phyloP scores from a whole-genome alignment of 2,113 vertebrate genomes.

The Nanorana parkeri region DNA sequence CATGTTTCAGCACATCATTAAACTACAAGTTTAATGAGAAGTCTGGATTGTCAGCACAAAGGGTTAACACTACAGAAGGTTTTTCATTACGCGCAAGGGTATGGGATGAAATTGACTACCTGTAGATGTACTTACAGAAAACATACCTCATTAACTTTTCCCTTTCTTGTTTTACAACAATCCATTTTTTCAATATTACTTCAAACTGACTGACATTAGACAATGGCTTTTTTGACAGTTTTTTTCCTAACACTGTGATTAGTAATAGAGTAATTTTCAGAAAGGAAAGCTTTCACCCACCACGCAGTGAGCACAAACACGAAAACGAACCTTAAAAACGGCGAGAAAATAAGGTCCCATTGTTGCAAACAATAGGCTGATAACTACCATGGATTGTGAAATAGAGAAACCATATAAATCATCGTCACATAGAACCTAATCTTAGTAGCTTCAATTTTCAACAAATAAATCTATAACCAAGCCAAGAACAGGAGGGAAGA shows the following conservation, averaged over 20 bases:
- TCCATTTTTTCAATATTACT: slow-evolving; percentile 1
- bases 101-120: not conserved
- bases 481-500: slow-evolving; percentile 11
- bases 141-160: slow-evolving; percentile 25
- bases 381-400: slow-evolving; percentile 42
- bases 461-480: slow-evolving; percentile 27
- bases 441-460: slow-evolving; percentile 53
- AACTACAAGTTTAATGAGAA: no score
- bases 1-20: no score
- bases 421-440: slow-evolving; percentile 45
- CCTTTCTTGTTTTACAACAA: not conserved
- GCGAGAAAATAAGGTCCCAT: slow-evolving; percentile 46
- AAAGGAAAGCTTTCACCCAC: slow-evolving; percentile 17
- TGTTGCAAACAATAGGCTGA: slow-evolving; percentile 46
- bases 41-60: not conserved
- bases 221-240: slow-evolving; percentile 19
- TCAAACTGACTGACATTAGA: slow-evolving; percentile 7
- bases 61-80: not conserved
- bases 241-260: slow-evolving; percentile 32
- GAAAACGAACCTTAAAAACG: slow-evolving; percentile 4
- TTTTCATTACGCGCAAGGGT: not conserved
- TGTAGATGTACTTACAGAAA: not conserved
- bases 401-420: slow-evolving; percentile 50
- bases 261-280: slow-evolving; percentile 25
- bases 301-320: not conserved